These are phyloP conservation scores for Lomographa bimaculata DNA, from an alignment of 2,888 invertebrate species.

Conservation along the genomic window DNA sequence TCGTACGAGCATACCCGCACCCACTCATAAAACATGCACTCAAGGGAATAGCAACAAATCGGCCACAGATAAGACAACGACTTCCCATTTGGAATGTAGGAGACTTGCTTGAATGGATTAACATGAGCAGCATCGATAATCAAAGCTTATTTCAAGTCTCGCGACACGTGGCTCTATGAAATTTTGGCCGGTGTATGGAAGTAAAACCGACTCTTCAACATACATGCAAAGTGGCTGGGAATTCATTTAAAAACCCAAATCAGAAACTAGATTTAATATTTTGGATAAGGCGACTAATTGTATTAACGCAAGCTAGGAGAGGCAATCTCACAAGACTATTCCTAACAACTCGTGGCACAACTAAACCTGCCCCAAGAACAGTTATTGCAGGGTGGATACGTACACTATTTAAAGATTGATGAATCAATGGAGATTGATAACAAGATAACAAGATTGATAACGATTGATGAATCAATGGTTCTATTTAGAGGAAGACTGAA, in stretches of 20 bases:
- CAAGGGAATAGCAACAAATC: slow-evolving; percentile 8
- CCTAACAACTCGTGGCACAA: slow-evolving; percentile 27
- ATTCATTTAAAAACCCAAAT: slow-evolving; percentile 4
- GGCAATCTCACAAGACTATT: slow-evolving; percentile 17
- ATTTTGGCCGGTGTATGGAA: slow-evolving; percentile 32
- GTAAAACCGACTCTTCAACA: slow-evolving; percentile 28
- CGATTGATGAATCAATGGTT: no score
- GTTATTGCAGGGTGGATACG: slow-evolving; percentile 30
- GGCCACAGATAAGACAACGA: neutral
- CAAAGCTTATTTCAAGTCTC: slow-evolving; percentile 22
- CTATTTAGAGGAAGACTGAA: no score
- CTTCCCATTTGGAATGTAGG: slow-evolving; percentile 14
- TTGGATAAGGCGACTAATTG: slow-evolving; percentile 20
- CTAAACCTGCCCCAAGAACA: slow-evolving; percentile 24
- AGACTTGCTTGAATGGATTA: slow-evolving; percentile 12
- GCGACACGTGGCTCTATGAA: slow-evolving; percentile 19
- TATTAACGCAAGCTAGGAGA: slow-evolving; percentile 6
- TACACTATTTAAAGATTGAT: slow-evolving; percentile 16
- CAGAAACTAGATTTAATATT: slow-evolving; percentile 15
- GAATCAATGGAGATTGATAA: no score
- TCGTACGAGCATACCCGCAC: slow-evolving; percentile 7
- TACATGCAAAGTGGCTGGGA: slow-evolving; percentile 32
- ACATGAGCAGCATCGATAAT: neutral
- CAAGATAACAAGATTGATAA: no score
- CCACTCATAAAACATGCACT: slow-evolving; percentile 16